Evolutionary conservation across 2,888 invertebrate genomes (phyloP), one percentile per base, ranked within the genome.

Genomic region (Eugnorisma glareosa): DNA sequence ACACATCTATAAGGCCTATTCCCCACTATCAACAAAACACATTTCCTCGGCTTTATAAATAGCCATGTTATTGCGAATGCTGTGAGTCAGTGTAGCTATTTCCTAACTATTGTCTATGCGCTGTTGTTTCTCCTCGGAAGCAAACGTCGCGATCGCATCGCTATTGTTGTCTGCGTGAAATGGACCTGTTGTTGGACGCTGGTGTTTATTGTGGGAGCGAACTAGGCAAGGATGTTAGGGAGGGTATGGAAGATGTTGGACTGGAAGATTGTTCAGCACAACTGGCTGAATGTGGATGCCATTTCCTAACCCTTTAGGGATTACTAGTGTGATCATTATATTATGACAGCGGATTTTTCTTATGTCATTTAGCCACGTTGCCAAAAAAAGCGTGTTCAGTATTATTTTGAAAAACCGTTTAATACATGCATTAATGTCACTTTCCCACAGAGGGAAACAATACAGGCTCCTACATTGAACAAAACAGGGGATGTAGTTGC

Each of bases 121-220:
- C 83, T 86, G 89, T 90, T 89, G 90, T 90, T 90, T 72, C 86
- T 75, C 70, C 74, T 91, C 90, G 91, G 91, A 92, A 91, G 90
- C 90, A 90, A 79, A 86, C 88, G 89, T 88, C 89, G 75, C 88
- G 90, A 92, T 92, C 67, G 79, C 83, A 92, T 93, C 92, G 77
- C 72, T 48, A 77, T 82, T 82, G 85, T 85, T 63, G 63, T 67
- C 45, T 35, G 40, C 40, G 73, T 81, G 77, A 77, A 73, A 85
- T 74, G 57, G 51, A 83, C 63, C 68, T 67, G 70, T 48, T 76
- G 83, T 68, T 73, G 31, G 70, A 51, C 48, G 18, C 28, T 57
- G 66, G 43, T 61, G 67, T 54, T 59, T 40, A 59, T 79, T 79
- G 70, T 75, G 35, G 59, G 7, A 18, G 35, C 21, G 54, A 69